These are phyloP conservation scores for Spermophilus dauricus DNA, from an alignment of 2,113 vertebrate genomes.

Conservation along the genomic window DNA sequence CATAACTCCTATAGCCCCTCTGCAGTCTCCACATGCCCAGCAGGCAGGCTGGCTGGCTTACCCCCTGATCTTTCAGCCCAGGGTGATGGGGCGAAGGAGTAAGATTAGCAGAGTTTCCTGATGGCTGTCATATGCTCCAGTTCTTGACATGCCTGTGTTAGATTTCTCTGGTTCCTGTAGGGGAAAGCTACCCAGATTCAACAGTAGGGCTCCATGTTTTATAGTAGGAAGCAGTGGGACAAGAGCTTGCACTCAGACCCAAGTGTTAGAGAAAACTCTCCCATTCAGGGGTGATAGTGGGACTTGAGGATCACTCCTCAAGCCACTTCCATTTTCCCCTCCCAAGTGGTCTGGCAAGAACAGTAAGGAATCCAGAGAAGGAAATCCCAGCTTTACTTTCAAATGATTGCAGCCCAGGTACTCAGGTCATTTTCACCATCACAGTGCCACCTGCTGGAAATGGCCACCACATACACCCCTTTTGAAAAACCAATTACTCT, in stretches of 20 bases:
- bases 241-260: background rate
- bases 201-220: background rate
- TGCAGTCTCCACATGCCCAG: background rate
- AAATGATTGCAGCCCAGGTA: accelerated
- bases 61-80: background rate
- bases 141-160: background rate
- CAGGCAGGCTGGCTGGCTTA: background rate
- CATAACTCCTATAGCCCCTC: background rate
- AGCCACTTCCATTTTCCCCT: background rate
- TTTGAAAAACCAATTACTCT: background rate
- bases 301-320: background rate
- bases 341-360: background rate
- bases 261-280: background rate
- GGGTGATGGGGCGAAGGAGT: too few relatives aligned
- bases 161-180: background rate
- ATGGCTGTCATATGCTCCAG: background rate
- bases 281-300: background rate
- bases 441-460: conserved; percentile 4
- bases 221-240: background rate
- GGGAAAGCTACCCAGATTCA: background rate
- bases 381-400: background rate
- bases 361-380: too few relatives aligned
- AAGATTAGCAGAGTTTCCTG: background rate
- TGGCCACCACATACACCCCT: background rate
- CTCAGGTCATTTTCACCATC: background rate